These are phyloP conservation scores for Dysidea cf. avara DNA, from an alignment of 37 sponge, comb jelly and placozoan genomes.

Conservation along the genomic window DNA sequence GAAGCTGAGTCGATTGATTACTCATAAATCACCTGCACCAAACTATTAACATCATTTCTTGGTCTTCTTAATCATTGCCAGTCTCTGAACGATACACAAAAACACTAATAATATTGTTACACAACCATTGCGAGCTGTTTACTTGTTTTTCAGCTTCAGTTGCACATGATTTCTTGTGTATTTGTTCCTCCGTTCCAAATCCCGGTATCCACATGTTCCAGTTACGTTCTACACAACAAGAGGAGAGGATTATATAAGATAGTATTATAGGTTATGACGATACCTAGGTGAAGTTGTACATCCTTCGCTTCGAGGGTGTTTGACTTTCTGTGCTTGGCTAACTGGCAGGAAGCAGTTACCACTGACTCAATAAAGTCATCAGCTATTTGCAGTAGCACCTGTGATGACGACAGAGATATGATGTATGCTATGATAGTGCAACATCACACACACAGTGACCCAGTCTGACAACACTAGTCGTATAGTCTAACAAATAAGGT, in stretches of 20 bases:
- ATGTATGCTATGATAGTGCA: not conserved
- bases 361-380: constrained; percentile 94
- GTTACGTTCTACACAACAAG: constrained; percentile 43
- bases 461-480: too few species aligned
- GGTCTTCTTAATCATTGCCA: constrained; percentile 60
- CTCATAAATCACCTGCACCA: too few species aligned
- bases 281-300: constrained; percentile 73
- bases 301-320: constrained; percentile 78
- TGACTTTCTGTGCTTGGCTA: constrained; percentile 92
- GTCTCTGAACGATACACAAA: constrained; percentile 18
- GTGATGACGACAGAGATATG: too few species aligned
- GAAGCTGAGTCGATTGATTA: too few species aligned
- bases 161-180: constrained; percentile 42
- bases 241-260: not conserved
- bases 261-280: too few species aligned
- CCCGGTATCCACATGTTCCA: constrained; percentile 97
- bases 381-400: constrained; percentile 87
- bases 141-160: constrained; percentile 94
- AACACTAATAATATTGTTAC: not conserved
- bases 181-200: constrained; percentile 58
- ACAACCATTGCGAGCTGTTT: not conserved
- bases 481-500: too few species aligned
- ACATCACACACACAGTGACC: not conserved
- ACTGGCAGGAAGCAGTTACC: constrained; percentile 75
- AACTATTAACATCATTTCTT: constrained; percentile 49